These are phyloP conservation scores for Gymnobelideus leadbeateri DNA, from an alignment of 2,113 vertebrate genomes.

Conservation along the genomic window DNA sequence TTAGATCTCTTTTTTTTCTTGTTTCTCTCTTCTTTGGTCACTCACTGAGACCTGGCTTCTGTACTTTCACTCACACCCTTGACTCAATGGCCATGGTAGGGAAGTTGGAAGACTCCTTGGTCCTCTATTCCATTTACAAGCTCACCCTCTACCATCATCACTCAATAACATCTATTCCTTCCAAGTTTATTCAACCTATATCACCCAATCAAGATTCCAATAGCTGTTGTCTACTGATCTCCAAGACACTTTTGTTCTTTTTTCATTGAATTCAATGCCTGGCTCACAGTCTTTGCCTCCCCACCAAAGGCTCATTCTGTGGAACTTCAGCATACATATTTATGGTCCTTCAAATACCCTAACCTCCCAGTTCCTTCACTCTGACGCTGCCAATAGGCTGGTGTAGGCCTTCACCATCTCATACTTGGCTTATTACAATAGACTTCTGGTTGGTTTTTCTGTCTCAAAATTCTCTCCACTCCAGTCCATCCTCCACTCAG, in stretches of 20 bases:
- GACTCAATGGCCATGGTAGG: background rate
- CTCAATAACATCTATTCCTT: background rate
- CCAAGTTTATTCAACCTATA: background rate
- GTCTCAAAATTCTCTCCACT: background rate
- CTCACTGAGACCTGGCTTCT: background rate
- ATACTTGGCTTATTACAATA: background rate
- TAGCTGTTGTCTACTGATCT: background rate
- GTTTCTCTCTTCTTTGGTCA: background rate
- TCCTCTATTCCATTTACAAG: background rate
- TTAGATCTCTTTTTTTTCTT: background rate
- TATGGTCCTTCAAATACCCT: background rate
- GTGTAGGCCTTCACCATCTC: background rate
- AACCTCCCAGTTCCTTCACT: background rate
- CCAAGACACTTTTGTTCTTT: background rate
- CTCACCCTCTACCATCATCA: background rate
- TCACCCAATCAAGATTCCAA: background rate
- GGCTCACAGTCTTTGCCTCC: background rate
- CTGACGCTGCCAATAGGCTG: background rate
- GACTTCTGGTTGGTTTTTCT: background rate
- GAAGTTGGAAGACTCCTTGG: background rate
- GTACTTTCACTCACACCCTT: background rate
- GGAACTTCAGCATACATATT: background rate
- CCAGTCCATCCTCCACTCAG: background rate
- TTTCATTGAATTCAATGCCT: background rate
- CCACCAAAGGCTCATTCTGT: background rate